These are phyloP conservation scores for Enteromius radiatus DNA, from an alignment of 2,797 vertebrate species.

Conservation along the genomic window DNA sequence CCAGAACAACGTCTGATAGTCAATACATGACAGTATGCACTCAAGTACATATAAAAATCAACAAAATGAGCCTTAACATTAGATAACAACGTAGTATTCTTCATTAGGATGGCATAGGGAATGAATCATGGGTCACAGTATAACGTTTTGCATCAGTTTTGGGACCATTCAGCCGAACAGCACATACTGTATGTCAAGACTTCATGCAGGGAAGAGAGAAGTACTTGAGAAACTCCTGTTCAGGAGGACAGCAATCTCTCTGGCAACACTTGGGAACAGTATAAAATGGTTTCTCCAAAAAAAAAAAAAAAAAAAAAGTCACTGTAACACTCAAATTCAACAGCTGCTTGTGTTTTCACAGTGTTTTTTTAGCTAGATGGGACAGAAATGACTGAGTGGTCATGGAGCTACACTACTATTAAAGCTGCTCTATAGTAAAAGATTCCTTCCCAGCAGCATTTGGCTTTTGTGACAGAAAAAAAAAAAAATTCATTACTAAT, in stretches of 20 bases:
- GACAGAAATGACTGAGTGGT: not conserved
- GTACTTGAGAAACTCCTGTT: not conserved
- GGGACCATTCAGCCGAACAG: not conserved
- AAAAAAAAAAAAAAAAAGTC: not conserved
- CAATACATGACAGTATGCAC: conserved; percentile 17
- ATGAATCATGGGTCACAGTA: conserved; percentile 36
- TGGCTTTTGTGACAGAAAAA: conserved; percentile 36
- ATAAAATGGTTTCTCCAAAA: conserved; percentile 10
- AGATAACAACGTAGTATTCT: not conserved
- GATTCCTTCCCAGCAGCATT: conserved; percentile 23
- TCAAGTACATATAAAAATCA: conserved; percentile 3
- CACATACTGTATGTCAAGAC: conserved; percentile 7
- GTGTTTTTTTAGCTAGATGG: conserved; percentile 15
- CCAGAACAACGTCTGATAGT: conserved; percentile 17
- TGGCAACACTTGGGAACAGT: conserved; percentile 35
- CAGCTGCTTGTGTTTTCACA: conserved; percentile 42
- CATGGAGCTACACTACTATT: not conserved
- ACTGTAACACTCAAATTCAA: conserved; percentile 13
- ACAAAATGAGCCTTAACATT: not conserved
- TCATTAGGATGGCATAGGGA: conserved; percentile 4
- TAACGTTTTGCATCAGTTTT: conserved; percentile 18
- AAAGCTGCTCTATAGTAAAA: conserved; percentile 7
- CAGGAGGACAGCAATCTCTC: conserved; percentile 29
- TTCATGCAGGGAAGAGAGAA: conserved; percentile 20
- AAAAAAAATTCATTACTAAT: conserved; percentile 1